Percentiles rank a stretch among this genome's conserved stretches.
Conservation (phyloP, 2,113 vertebrate species). For the Tamias sibiricus region DNA sequence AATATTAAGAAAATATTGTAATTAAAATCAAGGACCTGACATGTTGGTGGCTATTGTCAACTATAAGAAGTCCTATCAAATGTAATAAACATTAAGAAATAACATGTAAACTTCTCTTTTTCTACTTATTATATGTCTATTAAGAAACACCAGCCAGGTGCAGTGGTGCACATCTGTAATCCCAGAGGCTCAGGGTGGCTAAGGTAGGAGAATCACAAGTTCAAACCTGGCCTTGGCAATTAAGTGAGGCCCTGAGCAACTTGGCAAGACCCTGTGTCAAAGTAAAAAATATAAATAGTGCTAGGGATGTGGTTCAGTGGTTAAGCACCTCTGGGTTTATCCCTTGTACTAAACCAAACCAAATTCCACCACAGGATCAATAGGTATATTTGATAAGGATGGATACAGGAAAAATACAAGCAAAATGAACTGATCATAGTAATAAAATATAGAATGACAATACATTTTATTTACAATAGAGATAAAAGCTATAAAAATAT, state of each 20-base stretch:
- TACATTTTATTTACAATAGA: not conserved
- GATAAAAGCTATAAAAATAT: slow-evolving; percentile 29
- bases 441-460: not conserved
- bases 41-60: not conserved
- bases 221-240: too few species aligned
- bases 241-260: too few species aligned
- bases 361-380: not conserved
- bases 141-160: not conserved
- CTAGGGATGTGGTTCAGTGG: too few species aligned
- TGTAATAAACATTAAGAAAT: not conserved
- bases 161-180: too few species aligned
- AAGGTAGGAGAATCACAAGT: too few species aligned
- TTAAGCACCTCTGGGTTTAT: too few species aligned
- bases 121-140: not conserved
- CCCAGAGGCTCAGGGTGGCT: too few species aligned
- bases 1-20: not conserved
- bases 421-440: not conserved
- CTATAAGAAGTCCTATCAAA: not conserved
- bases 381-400: not conserved
- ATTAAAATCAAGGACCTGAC: not conserved
- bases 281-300: too few species aligned
- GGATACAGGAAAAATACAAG: not conserved
- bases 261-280: too few species aligned
- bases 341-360: too few species aligned
- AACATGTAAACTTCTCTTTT: not conserved